Conservation (phyloP, 2,113 vertebrate genomes). For the Cisticola juncidis region DNA sequence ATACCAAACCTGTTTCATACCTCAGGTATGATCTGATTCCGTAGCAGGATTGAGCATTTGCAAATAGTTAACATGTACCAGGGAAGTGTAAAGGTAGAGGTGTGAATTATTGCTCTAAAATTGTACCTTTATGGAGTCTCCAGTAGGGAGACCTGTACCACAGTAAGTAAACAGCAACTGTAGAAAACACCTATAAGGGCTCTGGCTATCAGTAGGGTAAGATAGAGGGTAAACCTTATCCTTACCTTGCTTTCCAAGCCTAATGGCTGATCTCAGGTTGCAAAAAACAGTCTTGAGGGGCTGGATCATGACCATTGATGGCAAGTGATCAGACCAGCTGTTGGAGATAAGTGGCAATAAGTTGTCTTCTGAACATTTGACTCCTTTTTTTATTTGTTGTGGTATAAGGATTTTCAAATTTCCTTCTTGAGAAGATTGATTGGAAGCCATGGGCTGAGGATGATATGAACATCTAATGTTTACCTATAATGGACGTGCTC, state of each 20-base stretch:
- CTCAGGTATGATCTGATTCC: not conserved
- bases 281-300: not conserved
- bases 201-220: not conserved
- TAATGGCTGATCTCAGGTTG: not conserved
- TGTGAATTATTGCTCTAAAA: not conserved
- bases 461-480: not conserved
- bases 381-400: not conserved
- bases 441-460: not conserved
- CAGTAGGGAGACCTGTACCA: not conserved
- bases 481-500: not conserved
- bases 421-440: not conserved
- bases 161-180: not conserved
- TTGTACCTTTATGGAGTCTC: not conserved
- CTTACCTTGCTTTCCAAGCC: not conserved
- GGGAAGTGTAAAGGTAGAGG: not conserved
- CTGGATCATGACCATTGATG: not conserved
- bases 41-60: not conserved
- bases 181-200: not conserved
- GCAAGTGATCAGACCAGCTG: not conserved
- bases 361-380: not conserved
- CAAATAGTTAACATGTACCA: not conserved
- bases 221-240: not conserved
- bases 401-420: not conserved
- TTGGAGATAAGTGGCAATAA: not conserved
- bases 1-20: not conserved